phyloP scores from a whole-genome alignment of 2,113 vertebrate species.

The Callorhinus ursinus region DNA sequence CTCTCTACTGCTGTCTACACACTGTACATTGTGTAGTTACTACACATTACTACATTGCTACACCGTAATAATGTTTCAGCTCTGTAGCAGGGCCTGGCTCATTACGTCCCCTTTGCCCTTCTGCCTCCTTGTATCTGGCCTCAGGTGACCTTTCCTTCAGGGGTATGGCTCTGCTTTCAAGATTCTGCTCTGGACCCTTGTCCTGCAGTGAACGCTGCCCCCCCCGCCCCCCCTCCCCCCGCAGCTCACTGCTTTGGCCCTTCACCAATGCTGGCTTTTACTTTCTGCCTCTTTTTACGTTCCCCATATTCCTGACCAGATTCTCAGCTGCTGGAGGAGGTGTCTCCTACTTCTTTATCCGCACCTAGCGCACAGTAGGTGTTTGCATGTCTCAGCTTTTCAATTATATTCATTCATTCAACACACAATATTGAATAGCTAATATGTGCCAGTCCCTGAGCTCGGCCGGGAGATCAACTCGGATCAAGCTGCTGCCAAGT shows the following conservation, averaged over 20 bases:
- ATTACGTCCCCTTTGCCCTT: not conserved
- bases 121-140: not conserved
- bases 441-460: not conserved
- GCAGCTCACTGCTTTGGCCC: not conserved
- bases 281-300: not conserved
- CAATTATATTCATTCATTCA: not conserved
- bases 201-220: too few relatives aligned
- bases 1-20: not conserved
- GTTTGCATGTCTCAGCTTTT: not conserved
- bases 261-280: not conserved
- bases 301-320: not conserved
- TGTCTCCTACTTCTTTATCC: not conserved
- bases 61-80: not conserved
- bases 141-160: not conserved
- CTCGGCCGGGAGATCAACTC: not conserved
- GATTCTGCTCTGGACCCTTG: not conserved
- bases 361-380: not conserved
- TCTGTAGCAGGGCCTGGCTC: not conserved
- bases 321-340: not conserved
- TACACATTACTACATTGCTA: not conserved
- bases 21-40: not conserved
- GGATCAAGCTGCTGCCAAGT: not conserved
- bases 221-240: fast-evolving
- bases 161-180: not conserved
- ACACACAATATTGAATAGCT: not conserved